Evolutionary conservation across 2,113 vertebrate species (phyloP).

Genomic region (Bubo scandiacus): DNA sequence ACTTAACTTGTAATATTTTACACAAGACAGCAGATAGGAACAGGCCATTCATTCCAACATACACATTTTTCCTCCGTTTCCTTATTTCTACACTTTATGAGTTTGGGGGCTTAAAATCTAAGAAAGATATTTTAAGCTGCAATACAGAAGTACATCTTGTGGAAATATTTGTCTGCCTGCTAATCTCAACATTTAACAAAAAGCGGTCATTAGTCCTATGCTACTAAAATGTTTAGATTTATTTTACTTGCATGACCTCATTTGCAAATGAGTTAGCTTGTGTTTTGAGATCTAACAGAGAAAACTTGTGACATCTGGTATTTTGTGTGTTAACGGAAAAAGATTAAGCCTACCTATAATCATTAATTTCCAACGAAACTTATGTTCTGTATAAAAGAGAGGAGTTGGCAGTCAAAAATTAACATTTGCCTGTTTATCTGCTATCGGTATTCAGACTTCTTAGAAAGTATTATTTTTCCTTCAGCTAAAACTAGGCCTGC

Average conservation of each 20-base stretch:
- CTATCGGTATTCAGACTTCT: neutral
- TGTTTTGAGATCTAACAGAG: neutral
- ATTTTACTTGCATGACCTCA: neutral
- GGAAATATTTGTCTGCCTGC: neutral
- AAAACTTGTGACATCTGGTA: neutral
- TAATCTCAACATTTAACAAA: neutral
- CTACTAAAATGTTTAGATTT: neutral
- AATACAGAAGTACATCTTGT: neutral
- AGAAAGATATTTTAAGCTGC: neutral
- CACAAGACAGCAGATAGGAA: neutral
- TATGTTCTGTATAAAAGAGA: neutral
- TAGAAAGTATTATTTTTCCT: neutral
- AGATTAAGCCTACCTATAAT: neutral
- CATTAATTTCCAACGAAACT: neutral
- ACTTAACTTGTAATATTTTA: neutral
- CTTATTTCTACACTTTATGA: neutral
- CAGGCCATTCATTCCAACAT: neutral
- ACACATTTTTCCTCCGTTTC: neutral
- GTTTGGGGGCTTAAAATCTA: neutral
- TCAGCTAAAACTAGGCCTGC: neutral
- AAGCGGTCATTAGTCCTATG: neutral
- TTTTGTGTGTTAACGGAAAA: neutral
- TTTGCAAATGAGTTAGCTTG: neutral
- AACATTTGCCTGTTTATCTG: neutral
- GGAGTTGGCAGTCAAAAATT: neutral